Evolutionary conservation across 2,888 invertebrate genomes (phyloP), one percentile per base, ranked within the genome.

Genomic region (Spilosoma lubricipeda): DNA sequence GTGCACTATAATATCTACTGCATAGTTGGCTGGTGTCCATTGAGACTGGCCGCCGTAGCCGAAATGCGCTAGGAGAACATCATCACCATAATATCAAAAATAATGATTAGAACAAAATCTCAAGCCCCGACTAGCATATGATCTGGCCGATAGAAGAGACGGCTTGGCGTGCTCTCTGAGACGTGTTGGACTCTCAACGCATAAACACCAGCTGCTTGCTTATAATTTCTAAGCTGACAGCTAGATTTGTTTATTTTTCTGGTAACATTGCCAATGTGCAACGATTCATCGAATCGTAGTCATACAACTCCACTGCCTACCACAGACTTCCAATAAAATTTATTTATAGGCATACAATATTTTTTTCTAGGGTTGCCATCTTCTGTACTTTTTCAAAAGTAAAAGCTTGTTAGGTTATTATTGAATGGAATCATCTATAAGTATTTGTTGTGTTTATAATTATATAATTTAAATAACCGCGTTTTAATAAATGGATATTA

Each of bases 81-180:
- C 33, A 33, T 33, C 33, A 33, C n/a, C n/a, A n/a, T 33, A 45
- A 15, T 18, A 30, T n/a, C 27, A 30, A 45, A 27, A 3, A 5
- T 42, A 15, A 9, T 8, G 3, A 45, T 9, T 30, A 42, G 30
- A 45, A 67, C 27, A 39, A 45, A 67, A 11, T 20, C 30, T 11
- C 30, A 20, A 15, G 1, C 3, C 9, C 7, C 18, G 30, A 18
- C 20, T 66, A 48, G 27, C 27, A 11, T 18, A 9, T 48, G 2
- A 7, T 33, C 48, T 23, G 45, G 20, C 18, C n/a, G 4, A n/a
- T n/a, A 23, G 8, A 67, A 65, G 64, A 68, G 71, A 71, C 63
- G 39, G 74, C 63, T 64, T 71, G 63, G 67, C 59, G 74, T 65
- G 27, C 15, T 45, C 59, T 65, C 59, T 20, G 33, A 68, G 63